phyloP scores from a whole-genome alignment of 2,113 vertebrate genomes.

The Aphyosemion australe region DNA sequence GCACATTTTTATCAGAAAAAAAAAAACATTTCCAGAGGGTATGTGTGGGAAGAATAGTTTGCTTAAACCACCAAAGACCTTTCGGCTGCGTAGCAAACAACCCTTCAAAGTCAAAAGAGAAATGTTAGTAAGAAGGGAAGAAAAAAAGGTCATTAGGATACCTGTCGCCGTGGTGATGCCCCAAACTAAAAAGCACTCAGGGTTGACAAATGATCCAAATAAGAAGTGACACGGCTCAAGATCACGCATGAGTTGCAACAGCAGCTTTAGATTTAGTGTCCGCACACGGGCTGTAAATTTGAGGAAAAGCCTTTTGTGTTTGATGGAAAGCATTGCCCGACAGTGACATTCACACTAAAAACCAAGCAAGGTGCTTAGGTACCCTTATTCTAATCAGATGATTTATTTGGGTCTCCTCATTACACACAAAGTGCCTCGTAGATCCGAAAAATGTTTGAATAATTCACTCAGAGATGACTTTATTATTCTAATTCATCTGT shows the following conservation, averaged over 20 bases:
- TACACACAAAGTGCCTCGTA: slow-evolving; percentile 11
- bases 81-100: background rate
- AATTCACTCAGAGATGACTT: slow-evolving; percentile 19
- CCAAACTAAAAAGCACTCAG: slow-evolving; percentile 62
- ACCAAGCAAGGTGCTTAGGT: background rate
- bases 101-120: slow-evolving; percentile 7
- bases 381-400: slow-evolving; percentile 3
- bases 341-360: background rate
- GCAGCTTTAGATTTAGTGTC: slow-evolving; percentile 39
- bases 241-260: slow-evolving; percentile 46
- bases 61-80: slow-evolving; percentile 6
- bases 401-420: slow-evolving; percentile 14
- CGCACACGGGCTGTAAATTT: slow-evolving; percentile 33
- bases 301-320: background rate
- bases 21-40: background rate
- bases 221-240: slow-evolving; percentile 66
- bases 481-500: slow-evolving; percentile 16
- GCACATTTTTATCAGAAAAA: background rate
- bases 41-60: slow-evolving; percentile 4
- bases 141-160: slow-evolving; percentile 59
- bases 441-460: slow-evolving; percentile 13
- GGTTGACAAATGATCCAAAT: slow-evolving; percentile 77
- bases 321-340: slow-evolving; percentile 8
- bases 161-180: slow-evolving; percentile 51
- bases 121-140: slow-evolving; percentile 2